phyloP scores from a whole-genome alignment of 2,888 invertebrate genomes.

The Leucoma salicis region DNA sequence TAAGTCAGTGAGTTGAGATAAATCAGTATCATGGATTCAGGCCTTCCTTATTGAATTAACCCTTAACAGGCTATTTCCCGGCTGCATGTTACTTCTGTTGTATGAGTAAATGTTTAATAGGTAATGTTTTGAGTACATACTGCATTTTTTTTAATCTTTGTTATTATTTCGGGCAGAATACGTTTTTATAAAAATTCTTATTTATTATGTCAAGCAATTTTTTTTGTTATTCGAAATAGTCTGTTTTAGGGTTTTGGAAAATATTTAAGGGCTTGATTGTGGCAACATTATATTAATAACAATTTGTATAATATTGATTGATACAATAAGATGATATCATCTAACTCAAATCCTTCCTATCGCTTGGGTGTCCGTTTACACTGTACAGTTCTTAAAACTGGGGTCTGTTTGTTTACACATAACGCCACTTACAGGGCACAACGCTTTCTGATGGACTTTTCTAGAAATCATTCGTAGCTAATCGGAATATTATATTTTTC shows the following conservation, averaged over 20 bases:
- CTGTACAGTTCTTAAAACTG: slow-evolving; percentile 41
- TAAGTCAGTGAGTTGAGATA: background rate
- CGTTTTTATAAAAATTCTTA: no score
- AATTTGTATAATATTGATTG: no score
- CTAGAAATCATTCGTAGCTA: slow-evolving; percentile 11
- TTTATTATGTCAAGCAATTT: no score
- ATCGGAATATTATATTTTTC: background rate
- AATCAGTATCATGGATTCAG: slow-evolving; percentile 9
- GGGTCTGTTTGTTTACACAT: slow-evolving; percentile 39
- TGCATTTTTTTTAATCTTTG: no score
- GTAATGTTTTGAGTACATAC: no score
- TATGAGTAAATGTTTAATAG: no score
- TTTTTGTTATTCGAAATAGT: no score
- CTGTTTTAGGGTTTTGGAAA: no score
- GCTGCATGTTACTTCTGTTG: slow-evolving; percentile 4
- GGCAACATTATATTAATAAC: no score
- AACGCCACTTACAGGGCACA: slow-evolving; percentile 34
- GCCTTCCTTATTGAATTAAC: slow-evolving; percentile 45
- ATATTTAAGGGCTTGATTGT: no score
- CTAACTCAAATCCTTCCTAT: slow-evolving; percentile 12
- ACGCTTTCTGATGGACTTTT: slow-evolving; percentile 15
- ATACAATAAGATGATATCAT: slow-evolving; percentile 13
- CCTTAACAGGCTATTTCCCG: slow-evolving; percentile 49
- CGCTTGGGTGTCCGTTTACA: slow-evolving; percentile 38
- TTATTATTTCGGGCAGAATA: no score